Base-by-base conservation (phyloP, 2,888 invertebrate genomes). In the Cylindroiulus punctatus region DNA sequence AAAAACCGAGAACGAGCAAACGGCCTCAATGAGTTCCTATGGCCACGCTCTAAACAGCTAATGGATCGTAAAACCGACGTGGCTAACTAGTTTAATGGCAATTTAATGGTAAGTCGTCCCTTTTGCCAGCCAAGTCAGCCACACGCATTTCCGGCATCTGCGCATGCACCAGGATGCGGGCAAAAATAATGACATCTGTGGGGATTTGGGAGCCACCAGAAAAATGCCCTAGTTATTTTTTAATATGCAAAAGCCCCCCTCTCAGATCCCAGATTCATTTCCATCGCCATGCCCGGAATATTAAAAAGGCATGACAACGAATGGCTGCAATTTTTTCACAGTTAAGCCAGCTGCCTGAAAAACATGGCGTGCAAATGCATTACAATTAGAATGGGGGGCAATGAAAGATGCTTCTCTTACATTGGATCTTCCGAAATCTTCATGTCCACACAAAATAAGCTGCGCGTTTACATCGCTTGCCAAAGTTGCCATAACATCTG, bases 211-310 rank as follows among this genome's bases (percentile, higher is more conserved):
- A 57, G 52, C 52, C 1, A 44, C 52, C n/a, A 57, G 5, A n/a
- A 36, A 52, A 57, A 57, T 57, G 52, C 52, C 52, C 52, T 57
- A 57, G 52, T 57, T 57, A 57, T 57, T 57, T 57, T 57, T 57
- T 57, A n/a, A 57, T 57, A 57, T 57, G 52, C 52, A 57, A 57
- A 57, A 57, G 52, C 52, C n/a, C 7, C 52, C 52, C 1, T n/a
- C n/a, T n/a, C 3, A n/a, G 52, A 57, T 57, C 52, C 52, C n/a
- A 57, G 52, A 57, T 57, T n/a, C 52, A 47, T 47, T 47, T 47
- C 47, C 47, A 47, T 10, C 17, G 47, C 12, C 47, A 2, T 47
- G 47, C 12, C 47, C 2, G 12, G 47, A 47, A 47, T 47, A 47
- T 17, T 10, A 47, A 47, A 47, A 17, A 47, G 47, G 47, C 47